Percentiles rank a stretch among this genome's conserved stretches.
These are phyloP conservation scores for Subanguina moxae DNA, from an alignment of 1,140 invertebrate genomes.

Conservation along the genomic window DNA sequence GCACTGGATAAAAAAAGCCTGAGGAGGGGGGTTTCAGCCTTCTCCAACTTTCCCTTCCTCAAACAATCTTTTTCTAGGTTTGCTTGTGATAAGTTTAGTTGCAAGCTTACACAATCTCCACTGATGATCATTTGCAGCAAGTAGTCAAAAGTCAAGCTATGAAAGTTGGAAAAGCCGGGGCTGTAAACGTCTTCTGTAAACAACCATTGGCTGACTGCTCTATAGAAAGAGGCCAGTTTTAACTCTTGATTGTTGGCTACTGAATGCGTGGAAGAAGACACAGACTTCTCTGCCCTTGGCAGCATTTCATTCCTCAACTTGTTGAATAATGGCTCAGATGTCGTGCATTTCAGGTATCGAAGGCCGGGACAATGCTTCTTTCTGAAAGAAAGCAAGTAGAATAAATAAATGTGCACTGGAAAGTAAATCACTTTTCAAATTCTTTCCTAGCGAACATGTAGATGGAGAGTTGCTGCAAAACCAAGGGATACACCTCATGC, in stretches of 20 bases:
- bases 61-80: no score
- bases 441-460: constrained; percentile 21
- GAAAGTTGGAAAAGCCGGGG: constrained; percentile 5
- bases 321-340: constrained; percentile 25
- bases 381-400: constrained; percentile 13
- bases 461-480: constrained; percentile 35
- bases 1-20: no score
- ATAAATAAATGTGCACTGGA: neutral
- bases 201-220: constrained; percentile 32
- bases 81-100: no score
- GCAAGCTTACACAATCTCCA: constrained; percentile 21
- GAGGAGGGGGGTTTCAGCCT: no score
- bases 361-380: constrained; percentile 29
- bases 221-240: constrained; percentile 16
- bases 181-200: constrained; percentile 6
- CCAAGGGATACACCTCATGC: constrained; percentile 34
- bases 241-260: no score
- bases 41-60: no score
- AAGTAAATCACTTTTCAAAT: constrained; percentile 13
- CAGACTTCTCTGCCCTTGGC: no score
- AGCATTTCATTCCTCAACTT: constrained; percentile 18
- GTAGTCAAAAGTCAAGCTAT: constrained; percentile 31
- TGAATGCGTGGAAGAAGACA: no score
- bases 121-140: constrained; percentile 35
- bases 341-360: constrained; percentile 13